Base-by-base conservation (phyloP, 2,888 invertebrate genomes). In the Thera britannica region DNA sequence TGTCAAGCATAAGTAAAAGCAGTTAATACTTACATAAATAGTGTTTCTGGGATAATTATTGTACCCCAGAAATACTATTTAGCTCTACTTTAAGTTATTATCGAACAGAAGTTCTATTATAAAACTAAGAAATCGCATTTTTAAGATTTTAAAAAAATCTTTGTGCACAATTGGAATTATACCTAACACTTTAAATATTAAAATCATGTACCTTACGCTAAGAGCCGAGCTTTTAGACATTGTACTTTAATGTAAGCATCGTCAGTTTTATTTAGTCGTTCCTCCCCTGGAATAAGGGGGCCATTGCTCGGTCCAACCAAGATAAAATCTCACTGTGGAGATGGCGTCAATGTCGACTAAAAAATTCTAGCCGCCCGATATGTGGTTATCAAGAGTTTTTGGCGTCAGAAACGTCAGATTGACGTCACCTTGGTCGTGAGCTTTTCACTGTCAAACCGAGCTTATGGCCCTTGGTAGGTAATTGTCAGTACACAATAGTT, bases 211-310 rank as follows among this genome's bases (percentile, higher is more conserved):
- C 67, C 71, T 73, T 77, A 76, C 77, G 77, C 78, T 83, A 83
- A 79, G 79, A 79, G 82, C 81, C 81, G 80, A 81, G 86, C 87
- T 87, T 86, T 79, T 84, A 85, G 81, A 81, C 77, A 79, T 79
- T 76, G 77, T 82, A 79, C 79, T 46, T 76, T 79, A 81, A 72
- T 77, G 68, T 79, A 72, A 70, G 68, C 63, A 55, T 65, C 49
- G 55, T 64, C 63, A 65, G 58, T 68, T 67, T 23, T 44, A 58
- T 67, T 63, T 64, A 70, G 63, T 64, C 23, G 62, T 70, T 73
- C 68, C 76, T 65, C 52, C 83, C 23, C 23, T 23, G 23, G 23
- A 23, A 23, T 23, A 23, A 23, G 23, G 23, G 23, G 23, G 23
- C 23, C 23, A 23, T 23, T 23, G 23, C 23, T 23, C 23, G 23